Base-by-base conservation (phyloP, 2,797 vertebrate genomes). In the Pogoniulus pusillus region DNA sequence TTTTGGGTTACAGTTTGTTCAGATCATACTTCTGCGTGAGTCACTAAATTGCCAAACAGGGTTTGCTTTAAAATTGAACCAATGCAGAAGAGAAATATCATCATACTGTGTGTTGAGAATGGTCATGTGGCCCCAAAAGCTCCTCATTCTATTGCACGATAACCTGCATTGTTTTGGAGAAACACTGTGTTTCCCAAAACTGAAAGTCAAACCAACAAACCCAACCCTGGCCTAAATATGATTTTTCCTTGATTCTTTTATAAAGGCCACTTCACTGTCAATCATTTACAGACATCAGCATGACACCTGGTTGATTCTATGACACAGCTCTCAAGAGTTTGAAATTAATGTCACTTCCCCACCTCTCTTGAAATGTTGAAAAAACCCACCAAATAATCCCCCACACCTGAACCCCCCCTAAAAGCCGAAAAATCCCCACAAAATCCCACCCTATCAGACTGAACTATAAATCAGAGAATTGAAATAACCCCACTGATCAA, bases 221-320 rank as follows among this genome's bases (percentile, higher is more conserved):
- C 7, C 70, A 72, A 68, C 76, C 53, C 7, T 47, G 16, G 37
- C 43, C 10, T 34, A 57, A 85, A 93, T 85, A 57, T 75, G 70
- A 41, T 27, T 19, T 45, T 9, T 20, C 19, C 54, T 49, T 83
- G 7, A 23, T 72, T 79, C 72, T 55, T 89, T 86, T 94, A 51
- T 72, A 95, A 95, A 94, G 76, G 84, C 91, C 92, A 93, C 34
- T 71, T 83, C 80, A 89, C 91, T 79, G 72, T 88, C 90, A 96
- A 73, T 95, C 87, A 95, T 90, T 96, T 93, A 84, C 59, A 41
- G n/a, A n/a, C n/a, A n/a, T n/a, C n/a, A n/a, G n/a, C n/a, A n/a
- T n/a, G n/a, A n/a, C n/a, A n/a, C n/a, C n/a, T n/a, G n/a, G n/a
- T n/a, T n/a, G n/a, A n/a, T n/a, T n/a, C n/a, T n/a, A n/a, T n/a